Base-by-base conservation (phyloP, 1,140 invertebrate genomes). In the Zophobas morio region DNA sequence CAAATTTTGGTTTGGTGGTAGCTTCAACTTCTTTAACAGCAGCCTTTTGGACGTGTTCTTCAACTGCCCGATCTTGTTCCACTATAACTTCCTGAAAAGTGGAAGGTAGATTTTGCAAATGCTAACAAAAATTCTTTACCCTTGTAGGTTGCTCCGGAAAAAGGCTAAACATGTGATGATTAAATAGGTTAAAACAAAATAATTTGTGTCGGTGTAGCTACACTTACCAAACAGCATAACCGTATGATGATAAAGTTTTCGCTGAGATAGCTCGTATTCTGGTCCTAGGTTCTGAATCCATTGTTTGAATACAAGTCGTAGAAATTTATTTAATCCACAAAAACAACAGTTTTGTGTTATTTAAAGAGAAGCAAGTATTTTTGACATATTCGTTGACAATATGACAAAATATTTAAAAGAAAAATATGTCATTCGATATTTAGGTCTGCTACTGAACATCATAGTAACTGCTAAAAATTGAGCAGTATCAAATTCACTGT, bases 121-220 rank as follows among this genome's bases (percentile, higher is more conserved):
- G 8, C 32, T n/a, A 33, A 66, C 42, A 2, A 4, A 46, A 66
- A 42, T 5, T 2, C 34, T 32, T 74, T 74, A 74, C 71, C 71
- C 71, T 39, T 32, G n/a, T 35, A 56, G 71, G 71, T 56, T 74
- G 51, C 32, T 74, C 71, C 51, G 71, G 71, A 40, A 74, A 74
- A 35, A 74, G 36, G 40, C 71, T 74, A 74, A 74, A 54, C 20
- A 20, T 20, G 20, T 20, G 20, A 20, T 20, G 20, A 20, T 20
- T 20, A 74, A 39, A 74, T 8, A 46, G 37, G 20, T 40, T 66
- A 57, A 33, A 34, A 6, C 6, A 70, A 6, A 35, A 8, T 20
- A 33, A 33, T 33, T 35, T 39, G 1, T 42, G 34, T 39, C n/a
- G n/a, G 57, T 63, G 35, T 56, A 32, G 1, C 2, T 49, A 2